Base-by-base conservation (phyloP, 1,140 invertebrate species). In the Drosophila seguyi region DNA sequence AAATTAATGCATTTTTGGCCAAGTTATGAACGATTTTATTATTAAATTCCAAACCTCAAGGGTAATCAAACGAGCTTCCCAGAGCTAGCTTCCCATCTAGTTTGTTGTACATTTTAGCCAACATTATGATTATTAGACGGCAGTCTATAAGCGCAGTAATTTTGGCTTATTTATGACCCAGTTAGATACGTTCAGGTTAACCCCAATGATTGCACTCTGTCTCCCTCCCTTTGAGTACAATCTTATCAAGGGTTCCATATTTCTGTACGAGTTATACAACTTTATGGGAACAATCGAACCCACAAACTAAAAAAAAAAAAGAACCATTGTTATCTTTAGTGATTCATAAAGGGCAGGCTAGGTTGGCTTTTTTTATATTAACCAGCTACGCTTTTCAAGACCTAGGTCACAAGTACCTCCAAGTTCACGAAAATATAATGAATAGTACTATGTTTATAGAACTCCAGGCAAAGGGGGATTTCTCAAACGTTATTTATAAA, bases 401-500 rank as follows among this genome's bases (percentile, higher is more conserved):
- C 57, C 38, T 61, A 36, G 39, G 20, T 16, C n/a, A 29, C 20
- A 53, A 38, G 52, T 22, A 29, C 34, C 34, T 45, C 20, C 20
- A 16, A 16, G 13, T 6, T 65, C 16, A 25, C 16, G 38, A 36
- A 44, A 27, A 8, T 13, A 63, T 63, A 39, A 42, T n/a, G 27
- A n/a, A 34, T 68, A 59, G 11, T 16, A 71, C 39, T 71, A 14
- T 38, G 25, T 34, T 39, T 13, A 38, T 20, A 14, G 41, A 38
- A n/a, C 27, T 27, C 5, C 18, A 8, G 39, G 44, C 18, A 6
- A 45, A 34, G 1, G 45, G 52, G 56, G 47, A 45, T 74, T 47
- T 75, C 38, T 48, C 53, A 72, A 72, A 36, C 36, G 36, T 36
- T 72, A 72, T 72, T 75, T 63, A 75, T 74, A 75, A 41, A 38